phyloP scores from a whole-genome alignment of 2,113 vertebrate species.

The Zingel zingel region DNA sequence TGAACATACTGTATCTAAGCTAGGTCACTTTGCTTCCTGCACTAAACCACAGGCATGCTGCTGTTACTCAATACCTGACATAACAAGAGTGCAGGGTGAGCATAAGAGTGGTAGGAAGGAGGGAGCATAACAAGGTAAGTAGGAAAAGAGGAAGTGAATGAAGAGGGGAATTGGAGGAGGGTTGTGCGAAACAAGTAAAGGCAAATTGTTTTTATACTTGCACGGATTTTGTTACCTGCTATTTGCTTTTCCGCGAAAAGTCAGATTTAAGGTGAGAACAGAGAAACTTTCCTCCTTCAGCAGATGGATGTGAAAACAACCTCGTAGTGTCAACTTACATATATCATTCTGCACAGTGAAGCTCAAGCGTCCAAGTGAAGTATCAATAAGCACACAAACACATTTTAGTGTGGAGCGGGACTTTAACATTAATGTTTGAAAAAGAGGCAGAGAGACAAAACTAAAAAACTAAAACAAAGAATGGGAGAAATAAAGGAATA shows the following conservation, averaged over 20 bases:
- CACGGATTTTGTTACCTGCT: background rate
- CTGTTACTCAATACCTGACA: constrained; percentile 72
- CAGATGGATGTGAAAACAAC: background rate
- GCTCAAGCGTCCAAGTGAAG: background rate
- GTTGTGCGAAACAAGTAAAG: background rate
- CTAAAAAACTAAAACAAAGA: background rate
- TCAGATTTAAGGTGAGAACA: background rate
- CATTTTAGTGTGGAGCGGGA: background rate
- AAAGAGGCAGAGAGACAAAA: background rate
- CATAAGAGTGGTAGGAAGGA: constrained; percentile 20
- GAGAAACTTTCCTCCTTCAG: background rate
- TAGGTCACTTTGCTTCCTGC: constrained; percentile 29
- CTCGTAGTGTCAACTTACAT: background rate
- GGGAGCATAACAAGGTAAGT: constrained; percentile 11
- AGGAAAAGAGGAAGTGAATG: constrained; percentile 15
- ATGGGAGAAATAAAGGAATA: background rate
- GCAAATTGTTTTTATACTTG: background rate
- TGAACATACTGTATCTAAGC: constrained; percentile 54
- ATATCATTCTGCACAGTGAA: background rate
- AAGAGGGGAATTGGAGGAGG: background rate
- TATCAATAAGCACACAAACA: background rate
- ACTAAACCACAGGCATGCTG: constrained; percentile 57
- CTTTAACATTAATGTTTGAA: background rate
- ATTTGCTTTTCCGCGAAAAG: background rate
- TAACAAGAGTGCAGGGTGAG: constrained; percentile 45